Evolutionary conservation across 2,797 vertebrate species (phyloP).

Genomic region (Argentina silus): DNA sequence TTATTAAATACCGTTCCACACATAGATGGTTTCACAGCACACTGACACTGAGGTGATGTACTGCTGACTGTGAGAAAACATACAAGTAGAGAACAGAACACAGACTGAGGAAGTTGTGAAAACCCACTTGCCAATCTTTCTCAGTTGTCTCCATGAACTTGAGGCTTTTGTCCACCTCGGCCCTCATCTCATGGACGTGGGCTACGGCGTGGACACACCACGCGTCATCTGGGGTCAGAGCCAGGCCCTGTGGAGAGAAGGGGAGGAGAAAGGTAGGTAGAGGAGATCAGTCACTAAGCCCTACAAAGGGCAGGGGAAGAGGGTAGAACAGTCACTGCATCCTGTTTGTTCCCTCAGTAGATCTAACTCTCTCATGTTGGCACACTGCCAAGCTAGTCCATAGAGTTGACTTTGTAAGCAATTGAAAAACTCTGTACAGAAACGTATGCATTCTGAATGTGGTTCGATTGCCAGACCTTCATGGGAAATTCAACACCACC

Average conservation of each 20-base stretch:
- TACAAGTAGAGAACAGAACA: background rate
- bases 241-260: constrained; percentile 78
- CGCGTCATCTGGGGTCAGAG: constrained; percentile 80
- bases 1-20: constrained; percentile 8
- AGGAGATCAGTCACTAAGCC: background rate
- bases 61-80: background rate
- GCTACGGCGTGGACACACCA: constrained; percentile 92
- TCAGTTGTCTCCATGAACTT: constrained; percentile 87
- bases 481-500: background rate
- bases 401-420: background rate
- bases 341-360: background rate
- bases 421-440: background rate
- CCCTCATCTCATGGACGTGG: constrained; percentile 92
- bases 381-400: background rate
- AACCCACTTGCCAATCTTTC: constrained; percentile 87
- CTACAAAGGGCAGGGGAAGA: background rate
- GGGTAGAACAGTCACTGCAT: background rate
- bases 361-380: background rate
- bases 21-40: background rate
- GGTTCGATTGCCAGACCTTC: background rate
- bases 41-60: background rate
- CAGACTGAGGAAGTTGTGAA: background rate
- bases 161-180: constrained; percentile 84
- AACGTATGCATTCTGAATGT: background rate
- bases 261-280: background rate